A percentile compares a stretch with the other conserved stretches of the same genome.
Conservation (phyloP, 2,888 invertebrate genomes). For the Dorcus parallelipipedus region DNA sequence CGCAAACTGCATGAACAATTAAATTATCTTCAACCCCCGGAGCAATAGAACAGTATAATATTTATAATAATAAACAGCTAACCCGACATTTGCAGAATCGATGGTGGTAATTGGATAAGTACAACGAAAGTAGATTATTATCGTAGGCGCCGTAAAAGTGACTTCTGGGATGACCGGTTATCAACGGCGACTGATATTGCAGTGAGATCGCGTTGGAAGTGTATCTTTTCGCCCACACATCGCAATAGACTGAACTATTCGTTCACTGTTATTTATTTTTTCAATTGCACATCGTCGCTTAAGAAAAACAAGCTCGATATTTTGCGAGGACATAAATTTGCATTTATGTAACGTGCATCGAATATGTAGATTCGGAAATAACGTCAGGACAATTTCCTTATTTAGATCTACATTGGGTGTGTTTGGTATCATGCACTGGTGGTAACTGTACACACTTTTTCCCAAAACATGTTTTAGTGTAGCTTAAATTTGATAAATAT, state of each 20-base stretch:
- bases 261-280: slow-evolving; percentile 9
- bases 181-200: slow-evolving; percentile 27
- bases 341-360: slow-evolving; percentile 2
- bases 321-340: slow-evolving; percentile 11
- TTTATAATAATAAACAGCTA: too few relatives aligned
- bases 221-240: slow-evolving; percentile 21
- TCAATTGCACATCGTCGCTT: slow-evolving; percentile 4
- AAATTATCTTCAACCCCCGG: neutral
- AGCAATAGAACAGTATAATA: too few relatives aligned
- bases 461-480: too few relatives aligned
- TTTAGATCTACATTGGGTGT: neutral
- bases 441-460: too few relatives aligned
- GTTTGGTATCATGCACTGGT: too few relatives aligned
- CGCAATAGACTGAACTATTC: slow-evolving; percentile 19
- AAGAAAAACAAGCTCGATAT: slow-evolving; percentile 4
- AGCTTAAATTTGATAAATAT: too few relatives aligned
- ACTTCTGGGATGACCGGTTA: slow-evolving; percentile 23
- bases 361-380: neutral
- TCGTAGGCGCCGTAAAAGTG: slow-evolving; percentile 19
- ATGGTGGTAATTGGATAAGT: too few relatives aligned
- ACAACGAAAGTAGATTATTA: too few relatives aligned
- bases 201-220: slow-evolving; percentile 24
- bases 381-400: neutral
- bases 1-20: slow-evolving; percentile 8
- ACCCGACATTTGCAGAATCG: too few relatives aligned